Evolutionary conservation across 2,797 vertebrate genomes (phyloP).

Genomic region (Lepus townsendii): DNA sequence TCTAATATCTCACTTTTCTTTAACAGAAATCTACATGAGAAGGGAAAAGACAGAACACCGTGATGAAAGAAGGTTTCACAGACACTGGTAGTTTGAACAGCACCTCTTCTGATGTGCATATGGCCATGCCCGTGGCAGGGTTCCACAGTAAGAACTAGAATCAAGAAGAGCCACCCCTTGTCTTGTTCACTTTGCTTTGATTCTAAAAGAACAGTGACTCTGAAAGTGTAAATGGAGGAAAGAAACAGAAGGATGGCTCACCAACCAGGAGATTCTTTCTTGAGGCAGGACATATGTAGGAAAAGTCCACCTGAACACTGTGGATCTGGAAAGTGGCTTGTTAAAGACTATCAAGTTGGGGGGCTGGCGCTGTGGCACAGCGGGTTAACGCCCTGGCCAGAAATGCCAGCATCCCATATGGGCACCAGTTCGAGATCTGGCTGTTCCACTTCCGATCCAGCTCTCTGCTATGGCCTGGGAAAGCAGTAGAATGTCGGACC

Average conservation of each 20-base stretch:
- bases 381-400: too few species aligned
- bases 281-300: neutral
- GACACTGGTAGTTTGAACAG: neutral
- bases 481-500: too few species aligned
- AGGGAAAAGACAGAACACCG: neutral
- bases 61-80: neutral
- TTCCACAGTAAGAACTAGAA: neutral
- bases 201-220: conserved; percentile 16
- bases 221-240: neutral
- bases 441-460: too few species aligned
- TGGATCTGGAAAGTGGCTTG: neutral
- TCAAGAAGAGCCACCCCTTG: neutral
- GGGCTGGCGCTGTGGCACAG: too few species aligned
- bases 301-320: neutral
- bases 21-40: conserved; percentile 1
- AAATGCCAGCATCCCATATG: too few species aligned
- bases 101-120: neutral
- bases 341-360: neutral
- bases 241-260: neutral
- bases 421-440: too few species aligned
- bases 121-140: neutral
- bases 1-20: neutral
- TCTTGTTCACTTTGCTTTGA: neutral
- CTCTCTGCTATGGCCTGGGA: too few species aligned
- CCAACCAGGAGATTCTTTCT: neutral